Percentiles rank a stretch among this genome's conserved stretches.
Evolutionary conservation across 2,888 invertebrate species (phyloP).

Genomic region (Poecilobothrus nobilitatus): DNA sequence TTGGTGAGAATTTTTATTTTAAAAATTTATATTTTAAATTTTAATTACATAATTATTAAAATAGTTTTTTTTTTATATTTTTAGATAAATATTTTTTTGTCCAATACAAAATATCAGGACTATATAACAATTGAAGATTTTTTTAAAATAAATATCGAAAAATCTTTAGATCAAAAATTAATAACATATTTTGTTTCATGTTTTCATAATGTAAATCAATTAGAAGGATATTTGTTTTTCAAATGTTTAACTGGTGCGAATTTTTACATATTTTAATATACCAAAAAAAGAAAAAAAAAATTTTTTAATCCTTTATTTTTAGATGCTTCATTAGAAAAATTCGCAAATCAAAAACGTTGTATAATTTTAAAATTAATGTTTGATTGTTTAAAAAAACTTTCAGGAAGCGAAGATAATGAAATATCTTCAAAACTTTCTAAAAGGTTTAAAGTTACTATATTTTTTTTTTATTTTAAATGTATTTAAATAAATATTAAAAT

Average conservation of each 20-base stretch:
- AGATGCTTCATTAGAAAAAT: not conserved
- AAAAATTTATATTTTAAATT: not conserved
- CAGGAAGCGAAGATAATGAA: not conserved
- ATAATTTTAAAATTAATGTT: not conserved
- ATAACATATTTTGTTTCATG: not conserved
- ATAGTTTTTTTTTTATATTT: not conserved
- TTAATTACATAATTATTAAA: not conserved
- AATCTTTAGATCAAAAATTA: not conserved
- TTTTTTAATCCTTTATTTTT: not conserved
- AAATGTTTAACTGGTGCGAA: not conserved
- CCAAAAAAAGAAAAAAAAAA: not conserved
- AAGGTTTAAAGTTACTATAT: not conserved
- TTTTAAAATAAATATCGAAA: not conserved
- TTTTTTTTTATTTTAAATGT: not conserved
- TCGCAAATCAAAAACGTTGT: not conserved
- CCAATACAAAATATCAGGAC: not conserved
- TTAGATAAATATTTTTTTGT: not conserved
- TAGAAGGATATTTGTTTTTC: not conserved
- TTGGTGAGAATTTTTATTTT: not conserved
- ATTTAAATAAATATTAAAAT: no score
- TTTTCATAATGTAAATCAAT: not conserved
- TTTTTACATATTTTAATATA: not conserved
- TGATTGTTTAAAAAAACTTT: not conserved
- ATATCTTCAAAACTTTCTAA: no score
- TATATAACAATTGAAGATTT: not conserved